Base-by-base conservation (phyloP, 2,888 invertebrate species). In the Heliothis peltigera region DNA sequence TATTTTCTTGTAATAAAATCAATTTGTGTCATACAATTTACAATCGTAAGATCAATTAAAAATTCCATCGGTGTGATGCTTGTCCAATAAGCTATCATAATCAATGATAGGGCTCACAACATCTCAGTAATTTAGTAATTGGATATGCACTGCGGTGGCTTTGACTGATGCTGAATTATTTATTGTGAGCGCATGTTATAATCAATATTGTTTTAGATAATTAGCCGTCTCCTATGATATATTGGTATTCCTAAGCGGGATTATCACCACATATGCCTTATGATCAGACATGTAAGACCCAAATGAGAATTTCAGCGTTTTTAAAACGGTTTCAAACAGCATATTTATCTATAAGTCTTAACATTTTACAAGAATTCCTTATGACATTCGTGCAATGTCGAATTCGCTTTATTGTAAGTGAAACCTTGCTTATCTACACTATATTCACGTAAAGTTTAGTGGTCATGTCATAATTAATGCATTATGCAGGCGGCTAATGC, bases 401-500 rank as follows among this genome's bases (percentile, higher is more conserved):
- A 39, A 1, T 32, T 17, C 18, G 12, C 21, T 19, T 15, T 17
- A 39, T 49, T 49, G n/a, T 3, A 46, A 39, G n/a, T 51, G 46
- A 47, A 70, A 57, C 19, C n/a, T 32, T 32, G 25, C 22, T 15
- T 7, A 28, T 3, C n/a, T n/a, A 39, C 28, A 22, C 1, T 18
- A 55, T 39, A 12, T 18, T 19, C 18, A 51, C 22, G 32, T 47
- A 32, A 53, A 69, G 54, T 67, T 54, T 51, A 67, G 51, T 58
- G 67, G 35, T 54, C 53, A 70, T 55, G 32, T 56, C 47, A 68
- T 56, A 60, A 32, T 48, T 47, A 55, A 55, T 58, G 59, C 53
- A 73, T 43, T 47, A 68, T 64, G 55, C 63, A 55, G 43, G 35
- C 25, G 65, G 48, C 70, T 77, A 54, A 59, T 70, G 64, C 52